A percentile compares a stretch with the other conserved stretches of the same genome.
phyloP scores from a whole-genome alignment of 2,797 vertebrate genomes.

The Etheostoma perlongum region DNA sequence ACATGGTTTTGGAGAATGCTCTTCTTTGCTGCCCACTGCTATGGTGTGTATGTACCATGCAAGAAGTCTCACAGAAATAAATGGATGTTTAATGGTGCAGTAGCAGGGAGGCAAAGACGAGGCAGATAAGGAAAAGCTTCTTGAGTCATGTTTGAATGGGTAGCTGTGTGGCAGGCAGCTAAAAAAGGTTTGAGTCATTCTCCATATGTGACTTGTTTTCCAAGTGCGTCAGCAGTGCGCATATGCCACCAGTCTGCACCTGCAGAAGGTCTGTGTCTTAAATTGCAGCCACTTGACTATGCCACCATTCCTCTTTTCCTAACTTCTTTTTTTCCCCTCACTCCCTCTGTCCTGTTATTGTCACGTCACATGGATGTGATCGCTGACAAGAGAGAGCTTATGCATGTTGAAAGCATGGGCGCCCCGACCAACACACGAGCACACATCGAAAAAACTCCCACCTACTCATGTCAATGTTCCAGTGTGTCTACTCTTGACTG shows the following conservation, averaged over 20 bases:
- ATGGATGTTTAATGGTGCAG: conserved; percentile 57
- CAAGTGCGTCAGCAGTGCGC: conserved; percentile 76
- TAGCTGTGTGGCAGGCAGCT: conserved; percentile 68
- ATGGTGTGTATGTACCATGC: conserved; percentile 34
- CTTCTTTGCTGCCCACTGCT: conserved; percentile 20
- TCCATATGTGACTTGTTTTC: conserved; percentile 81
- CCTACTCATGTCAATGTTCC: conserved; percentile 62
- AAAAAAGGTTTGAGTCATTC: conserved; percentile 81
- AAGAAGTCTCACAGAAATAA: conserved; percentile 40
- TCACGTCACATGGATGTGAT: conserved; percentile 62
- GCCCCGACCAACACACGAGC: conserved; percentile 21
- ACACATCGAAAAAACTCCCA: conserved; percentile 47
- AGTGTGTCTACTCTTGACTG: conserved; percentile 22
- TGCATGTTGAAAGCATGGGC: conserved; percentile 75
- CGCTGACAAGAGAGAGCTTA: conserved; percentile 57
- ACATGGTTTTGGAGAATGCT: conserved; percentile 42
- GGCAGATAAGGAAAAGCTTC: conserved; percentile 48
- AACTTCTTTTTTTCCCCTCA: conserved; percentile 1
- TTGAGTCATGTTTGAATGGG: conserved; percentile 59
- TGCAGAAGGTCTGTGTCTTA: conserved; percentile 70
- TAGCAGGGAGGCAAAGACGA: conserved; percentile 32
- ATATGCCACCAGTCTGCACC: conserved; percentile 72
- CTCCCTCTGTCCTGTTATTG: conserved; percentile 44
- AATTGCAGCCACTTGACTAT: conserved; percentile 59
- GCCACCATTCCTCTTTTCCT: conserved; percentile 36